Percentiles rank a stretch among this genome's conserved stretches.
phyloP scores from a whole-genome alignment of 2,888 invertebrate genomes.

The Hypsopygia costalis region DNA sequence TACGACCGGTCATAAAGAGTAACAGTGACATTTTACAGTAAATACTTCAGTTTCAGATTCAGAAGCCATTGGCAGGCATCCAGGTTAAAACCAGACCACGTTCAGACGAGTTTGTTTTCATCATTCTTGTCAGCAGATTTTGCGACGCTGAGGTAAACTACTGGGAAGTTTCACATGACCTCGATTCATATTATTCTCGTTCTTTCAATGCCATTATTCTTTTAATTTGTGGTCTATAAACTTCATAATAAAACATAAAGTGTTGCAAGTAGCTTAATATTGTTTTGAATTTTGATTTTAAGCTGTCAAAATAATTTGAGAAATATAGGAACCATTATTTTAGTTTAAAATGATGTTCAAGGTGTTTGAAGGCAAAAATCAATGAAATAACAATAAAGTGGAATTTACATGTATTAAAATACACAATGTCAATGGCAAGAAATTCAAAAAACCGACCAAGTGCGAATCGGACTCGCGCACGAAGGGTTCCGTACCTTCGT shows the following conservation, averaged over 20 bases:
- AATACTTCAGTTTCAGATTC: background rate
- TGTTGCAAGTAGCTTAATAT: too few relatives aligned
- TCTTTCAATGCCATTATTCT: background rate
- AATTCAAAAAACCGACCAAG: too few relatives aligned
- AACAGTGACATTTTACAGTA: slow-evolving; percentile 15
- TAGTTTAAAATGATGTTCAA: too few relatives aligned
- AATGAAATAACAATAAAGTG: too few relatives aligned
- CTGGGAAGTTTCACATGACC: background rate
- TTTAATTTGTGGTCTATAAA: background rate
- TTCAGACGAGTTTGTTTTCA: slow-evolving; percentile 34
- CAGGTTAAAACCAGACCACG: slow-evolving; percentile 29
- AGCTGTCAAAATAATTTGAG: too few relatives aligned
- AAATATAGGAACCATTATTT: too few relatives aligned
- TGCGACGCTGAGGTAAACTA: background rate
- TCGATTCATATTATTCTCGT: background rate
- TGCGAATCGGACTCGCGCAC: too few relatives aligned
- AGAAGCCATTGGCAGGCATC: slow-evolving; percentile 12
- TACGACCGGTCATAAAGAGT: background rate
- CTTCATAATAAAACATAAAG: background rate
- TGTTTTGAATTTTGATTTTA: too few relatives aligned
- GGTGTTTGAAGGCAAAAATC: too few relatives aligned
- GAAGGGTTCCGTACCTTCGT: too few relatives aligned
- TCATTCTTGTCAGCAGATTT: background rate
- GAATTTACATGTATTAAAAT: too few relatives aligned
- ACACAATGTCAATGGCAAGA: too few relatives aligned